These are phyloP conservation scores for Atopsyche davidsoni DNA, from an alignment of 1,140 invertebrate species.

Conservation along the genomic window DNA sequence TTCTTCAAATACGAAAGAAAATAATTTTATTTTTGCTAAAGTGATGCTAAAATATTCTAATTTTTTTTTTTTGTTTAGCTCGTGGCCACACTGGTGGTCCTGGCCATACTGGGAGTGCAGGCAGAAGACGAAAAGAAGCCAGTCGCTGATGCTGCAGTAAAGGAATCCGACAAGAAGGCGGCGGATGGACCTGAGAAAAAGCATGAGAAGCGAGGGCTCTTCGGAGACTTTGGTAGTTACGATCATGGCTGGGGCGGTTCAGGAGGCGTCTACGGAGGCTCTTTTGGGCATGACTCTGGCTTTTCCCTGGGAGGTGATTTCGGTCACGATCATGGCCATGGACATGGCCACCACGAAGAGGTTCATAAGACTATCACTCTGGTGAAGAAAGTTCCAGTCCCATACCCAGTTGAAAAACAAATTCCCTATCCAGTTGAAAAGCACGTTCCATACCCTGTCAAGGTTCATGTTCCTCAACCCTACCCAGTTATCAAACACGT, in stretches of 20 bases:
- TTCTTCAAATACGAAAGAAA: no score
- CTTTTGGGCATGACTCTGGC: conserved; percentile 33
- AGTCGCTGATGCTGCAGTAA: conserved; percentile 42
- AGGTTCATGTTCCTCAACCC: conserved; percentile 55
- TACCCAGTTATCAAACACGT: conserved; percentile 63
- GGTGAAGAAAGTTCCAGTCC: conserved; percentile 54
- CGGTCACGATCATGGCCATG: conserved; percentile 30
- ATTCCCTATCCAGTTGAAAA: conserved; percentile 56
- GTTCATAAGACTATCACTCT: conserved; percentile 47
- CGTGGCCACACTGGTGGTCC: conserved; percentile 50
- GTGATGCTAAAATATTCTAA: no score
- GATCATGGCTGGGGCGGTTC: conserved; percentile 34
- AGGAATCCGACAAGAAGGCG: conserved; percentile 44
- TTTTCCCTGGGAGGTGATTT: conserved; percentile 27
- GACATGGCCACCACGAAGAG: conserved; percentile 46
- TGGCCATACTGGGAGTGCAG: conserved; percentile 48
- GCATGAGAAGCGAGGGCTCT: conserved; percentile 64
- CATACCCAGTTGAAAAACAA: conserved; percentile 57
- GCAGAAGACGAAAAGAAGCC: conserved; percentile 50
- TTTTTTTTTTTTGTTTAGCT: no score
- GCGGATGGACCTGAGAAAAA: conserved; percentile 56
- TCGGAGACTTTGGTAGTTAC: conserved; percentile 49
- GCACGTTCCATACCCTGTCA: conserved; percentile 42
- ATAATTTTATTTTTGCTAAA: no score
- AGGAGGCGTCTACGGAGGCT: conserved; percentile 31